Base-by-base conservation (phyloP, 2,888 invertebrate genomes). In the Lamproptera curius region DNA sequence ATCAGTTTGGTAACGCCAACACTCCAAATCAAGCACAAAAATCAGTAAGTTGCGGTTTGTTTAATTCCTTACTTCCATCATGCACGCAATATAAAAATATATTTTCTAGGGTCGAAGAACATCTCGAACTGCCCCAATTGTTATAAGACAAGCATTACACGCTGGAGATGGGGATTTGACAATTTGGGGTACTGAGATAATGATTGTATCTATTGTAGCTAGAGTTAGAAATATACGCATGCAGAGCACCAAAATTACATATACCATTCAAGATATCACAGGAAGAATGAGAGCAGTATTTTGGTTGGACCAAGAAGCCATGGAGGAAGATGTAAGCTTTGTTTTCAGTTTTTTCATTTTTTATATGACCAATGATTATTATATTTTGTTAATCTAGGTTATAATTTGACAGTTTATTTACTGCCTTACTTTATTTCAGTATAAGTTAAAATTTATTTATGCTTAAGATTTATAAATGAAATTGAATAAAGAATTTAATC, bases 121-220 rank as follows among this genome's bases (percentile, higher is more conserved):
- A 31, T 87, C 88, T 1, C 78, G 84, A 10, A 88, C 88, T 8
- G 88, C 88, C 8, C 88, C 88, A 1, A 73, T 88, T 46, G 88
- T 88, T 2, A 87, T 88, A 38, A 77, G 61, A 52, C 88, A 88
- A 67, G 88, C 88, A 8, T 61, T 88, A 15, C 82, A 85, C 49
- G 67, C 78, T 60, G 82, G 85, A 13, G 87, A 86, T 60, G 88
- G 88, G 54, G 88, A 88, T 42, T 61, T 88, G 0, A 87, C 83
- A 62, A 86, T 88, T 61, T 88, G 88, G 87, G 88, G 88, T 16
- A 84, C 84, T 11, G 88, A 88, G 51, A 76, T 88, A 42, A 87
- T 87, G 63, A 87, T 88, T 48, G 80, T 85, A 0, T 77, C 71
- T 3, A 61, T 88, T 52, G 76, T 88, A 6, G 88, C 85, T 16